phyloP scores from a whole-genome alignment of 1,140 invertebrate species.

The Eupristina koningsbergeri region DNA sequence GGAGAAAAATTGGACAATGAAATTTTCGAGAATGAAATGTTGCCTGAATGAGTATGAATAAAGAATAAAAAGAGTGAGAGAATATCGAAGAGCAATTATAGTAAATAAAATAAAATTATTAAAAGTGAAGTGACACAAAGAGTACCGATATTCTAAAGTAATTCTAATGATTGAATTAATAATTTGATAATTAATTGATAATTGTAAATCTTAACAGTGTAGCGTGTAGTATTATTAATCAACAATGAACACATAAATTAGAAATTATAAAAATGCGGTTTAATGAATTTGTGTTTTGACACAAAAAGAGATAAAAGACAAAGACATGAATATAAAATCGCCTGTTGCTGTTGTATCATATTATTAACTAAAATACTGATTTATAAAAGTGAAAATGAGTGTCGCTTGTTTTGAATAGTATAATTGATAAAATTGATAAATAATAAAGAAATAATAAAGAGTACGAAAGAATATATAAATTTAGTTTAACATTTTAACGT shows the following conservation, averaged over 20 bases:
- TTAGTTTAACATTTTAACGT: conserved; percentile 27
- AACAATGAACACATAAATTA: conserved; percentile 34
- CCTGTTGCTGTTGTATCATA: conserved; percentile 64
- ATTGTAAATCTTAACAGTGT: conserved; percentile 71
- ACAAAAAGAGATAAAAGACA: conserved; percentile 17
- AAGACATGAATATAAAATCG: conserved; percentile 51
- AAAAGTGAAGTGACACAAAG: conserved; percentile 44
- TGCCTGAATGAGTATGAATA: conserved; percentile 45
- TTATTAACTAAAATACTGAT: conserved; percentile 56
- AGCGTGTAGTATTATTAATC: conserved; percentile 67
- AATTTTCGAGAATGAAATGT: conserved; percentile 43
- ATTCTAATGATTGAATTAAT: conserved; percentile 73
- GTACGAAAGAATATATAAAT: not conserved
- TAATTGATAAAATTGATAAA: not conserved
- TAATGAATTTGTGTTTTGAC: conserved; percentile 62
- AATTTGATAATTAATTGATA: conserved; percentile 74
- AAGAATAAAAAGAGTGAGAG: conserved; percentile 21
- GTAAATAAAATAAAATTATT: conserved; percentile 42
- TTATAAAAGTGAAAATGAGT: conserved; percentile 52
- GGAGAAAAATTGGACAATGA: conserved; percentile 32
- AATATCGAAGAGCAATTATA: conserved; percentile 50
- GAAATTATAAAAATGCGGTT: conserved; percentile 60
- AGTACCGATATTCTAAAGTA: conserved; percentile 75
- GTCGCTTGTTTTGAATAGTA: conserved; percentile 48
- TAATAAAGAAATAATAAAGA: conserved; percentile 4